phyloP scores from a whole-genome alignment of 2,113 vertebrate genomes.

The Pangasianodon gigas region DNA sequence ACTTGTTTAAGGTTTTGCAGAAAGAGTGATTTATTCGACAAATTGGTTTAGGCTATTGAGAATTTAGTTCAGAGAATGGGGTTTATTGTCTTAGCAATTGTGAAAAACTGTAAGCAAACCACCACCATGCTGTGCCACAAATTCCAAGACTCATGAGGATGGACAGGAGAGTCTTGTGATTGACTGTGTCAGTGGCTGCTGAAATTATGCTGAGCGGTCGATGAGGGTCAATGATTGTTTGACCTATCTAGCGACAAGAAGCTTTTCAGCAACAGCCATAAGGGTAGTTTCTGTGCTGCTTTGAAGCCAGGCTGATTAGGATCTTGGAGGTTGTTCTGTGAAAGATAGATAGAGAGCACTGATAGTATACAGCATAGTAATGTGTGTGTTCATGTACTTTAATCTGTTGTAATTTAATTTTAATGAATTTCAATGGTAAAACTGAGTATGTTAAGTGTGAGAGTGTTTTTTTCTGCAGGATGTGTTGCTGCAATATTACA shows the following conservation, averaged over 20 bases:
- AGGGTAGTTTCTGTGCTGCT: not conserved
- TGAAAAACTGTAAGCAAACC: not conserved
- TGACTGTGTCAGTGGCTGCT: not conserved
- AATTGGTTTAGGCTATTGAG: too few species aligned
- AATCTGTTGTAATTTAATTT: not conserved
- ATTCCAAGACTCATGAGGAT: not conserved
- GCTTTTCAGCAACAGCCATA: not conserved
- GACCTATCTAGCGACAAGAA: not conserved
- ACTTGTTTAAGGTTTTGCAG: too few species aligned
- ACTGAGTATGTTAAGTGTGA: not conserved
- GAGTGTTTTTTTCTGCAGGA: not conserved
- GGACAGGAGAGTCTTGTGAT: too few species aligned
- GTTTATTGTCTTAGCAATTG: too few species aligned
- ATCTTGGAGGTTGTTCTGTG: too few species aligned
- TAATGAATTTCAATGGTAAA: not conserved
- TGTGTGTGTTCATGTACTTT: not conserved
- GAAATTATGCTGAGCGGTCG: not conserved
- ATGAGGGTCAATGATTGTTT: not conserved
- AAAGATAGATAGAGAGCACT: too few species aligned
- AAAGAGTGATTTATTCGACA: too few species aligned
- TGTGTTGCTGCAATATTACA: not conserved
- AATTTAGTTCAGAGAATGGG: too few species aligned
- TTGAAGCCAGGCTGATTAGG: too few species aligned
- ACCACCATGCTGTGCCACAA: not conserved
- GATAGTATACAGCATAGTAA: too few species aligned